phyloP scores from a whole-genome alignment of 2,113 vertebrate genomes.

The Heterocephalus glaber region DNA sequence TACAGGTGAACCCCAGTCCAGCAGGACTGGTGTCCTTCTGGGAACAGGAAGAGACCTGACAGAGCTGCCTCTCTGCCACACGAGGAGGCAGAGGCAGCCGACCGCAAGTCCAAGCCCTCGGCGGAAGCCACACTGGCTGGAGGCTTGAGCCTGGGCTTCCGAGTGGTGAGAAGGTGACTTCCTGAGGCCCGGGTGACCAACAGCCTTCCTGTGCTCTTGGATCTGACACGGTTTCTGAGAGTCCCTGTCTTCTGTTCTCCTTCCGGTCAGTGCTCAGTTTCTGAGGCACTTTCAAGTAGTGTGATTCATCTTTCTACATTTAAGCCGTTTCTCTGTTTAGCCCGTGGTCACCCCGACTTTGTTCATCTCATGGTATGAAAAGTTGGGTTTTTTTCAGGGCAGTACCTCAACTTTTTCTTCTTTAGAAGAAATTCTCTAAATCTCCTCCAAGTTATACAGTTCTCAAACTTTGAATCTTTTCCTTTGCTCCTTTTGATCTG shows the following conservation, averaged over 20 bases:
- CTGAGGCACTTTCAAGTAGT: background rate
- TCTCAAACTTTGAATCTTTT: constrained; percentile 22
- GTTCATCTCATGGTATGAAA: background rate
- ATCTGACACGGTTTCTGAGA: background rate
- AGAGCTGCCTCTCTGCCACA: background rate
- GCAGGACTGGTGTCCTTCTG: background rate
- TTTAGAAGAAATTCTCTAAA: constrained; percentile 5
- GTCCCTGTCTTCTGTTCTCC: background rate
- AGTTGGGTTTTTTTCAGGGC: background rate
- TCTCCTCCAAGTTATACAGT: background rate
- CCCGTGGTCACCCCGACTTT: background rate
- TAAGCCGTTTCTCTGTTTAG: background rate
- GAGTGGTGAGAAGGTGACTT: background rate
- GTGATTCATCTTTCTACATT: background rate
- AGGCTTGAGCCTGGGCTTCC: background rate
- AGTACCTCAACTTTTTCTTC: background rate
- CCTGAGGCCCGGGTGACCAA: background rate
- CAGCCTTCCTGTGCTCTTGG: background rate
- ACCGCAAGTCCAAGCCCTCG: background rate
- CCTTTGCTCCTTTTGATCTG: background rate
- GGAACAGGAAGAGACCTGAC: background rate
- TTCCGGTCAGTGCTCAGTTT: background rate
- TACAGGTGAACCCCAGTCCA: background rate
- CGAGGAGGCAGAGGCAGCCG: background rate
- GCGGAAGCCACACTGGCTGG: background rate